Evolutionary conservation across 2,888 invertebrate species (phyloP).

Genomic region (Ligdia adustata): DNA sequence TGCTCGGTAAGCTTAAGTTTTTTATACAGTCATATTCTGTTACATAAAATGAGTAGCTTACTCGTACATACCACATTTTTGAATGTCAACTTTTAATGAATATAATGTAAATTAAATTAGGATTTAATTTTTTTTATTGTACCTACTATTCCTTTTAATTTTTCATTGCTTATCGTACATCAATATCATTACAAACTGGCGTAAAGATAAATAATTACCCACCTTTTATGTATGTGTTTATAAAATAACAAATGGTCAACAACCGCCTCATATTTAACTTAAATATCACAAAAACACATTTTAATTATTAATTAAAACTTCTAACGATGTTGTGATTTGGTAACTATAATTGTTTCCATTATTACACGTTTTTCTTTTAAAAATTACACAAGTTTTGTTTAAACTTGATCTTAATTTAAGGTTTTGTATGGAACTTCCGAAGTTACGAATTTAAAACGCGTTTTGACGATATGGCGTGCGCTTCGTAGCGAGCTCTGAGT

Average conservation of each 20-base stretch:
- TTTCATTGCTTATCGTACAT: no score
- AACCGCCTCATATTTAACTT: conserved; percentile 49
- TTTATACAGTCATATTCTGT: no score
- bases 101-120: no score
- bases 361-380: not conserved
- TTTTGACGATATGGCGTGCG: conserved; percentile 55
- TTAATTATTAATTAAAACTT: conserved; percentile 1
- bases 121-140: no score
- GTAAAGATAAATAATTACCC: conserved; percentile 27
- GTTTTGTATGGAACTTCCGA: conserved; percentile 13
- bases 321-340: no score
- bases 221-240: conserved; percentile 61
- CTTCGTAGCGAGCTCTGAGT: conserved; percentile 58
- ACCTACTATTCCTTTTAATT: no score
- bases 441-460: conserved; percentile 29
- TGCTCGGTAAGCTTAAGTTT: no score
- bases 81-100: no score
- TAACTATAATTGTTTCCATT: not conserved
- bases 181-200: no score
- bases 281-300: conserved; percentile 14
- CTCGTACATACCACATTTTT: no score
- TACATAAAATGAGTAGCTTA: no score
- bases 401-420: not conserved
- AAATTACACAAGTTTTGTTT: not conserved
- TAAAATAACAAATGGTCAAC: conserved; percentile 50